These are phyloP conservation scores for Lasioglossum calceatum DNA, from an alignment of 2,888 invertebrate species.

Conservation along the genomic window DNA sequence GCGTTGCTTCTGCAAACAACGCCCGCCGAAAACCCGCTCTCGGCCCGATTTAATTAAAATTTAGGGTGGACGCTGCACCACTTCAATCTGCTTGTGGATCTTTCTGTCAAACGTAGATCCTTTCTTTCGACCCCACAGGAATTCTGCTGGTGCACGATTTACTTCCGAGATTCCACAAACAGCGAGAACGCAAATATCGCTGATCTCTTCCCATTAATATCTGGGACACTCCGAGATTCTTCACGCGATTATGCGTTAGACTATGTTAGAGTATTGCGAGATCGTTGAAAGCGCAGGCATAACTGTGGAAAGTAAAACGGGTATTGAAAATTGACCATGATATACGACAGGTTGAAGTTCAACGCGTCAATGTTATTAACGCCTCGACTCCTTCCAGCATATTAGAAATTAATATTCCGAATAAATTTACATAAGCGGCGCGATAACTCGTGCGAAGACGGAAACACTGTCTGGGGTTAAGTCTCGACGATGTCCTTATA, in stretches of 20 bases:
- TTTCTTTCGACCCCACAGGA: background rate
- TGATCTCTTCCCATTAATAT: background rate
- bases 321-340: background rate
- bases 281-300: background rate
- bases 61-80: background rate
- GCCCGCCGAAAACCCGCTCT: background rate
- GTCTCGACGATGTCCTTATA: background rate
- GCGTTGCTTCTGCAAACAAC: constrained; percentile 11
- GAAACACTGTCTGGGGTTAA: background rate
- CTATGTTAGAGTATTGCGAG: too few species aligned
- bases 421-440: background rate
- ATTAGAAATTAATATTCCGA: background rate
- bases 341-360: constrained; percentile 13
- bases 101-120: background rate
- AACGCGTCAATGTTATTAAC: background rate
- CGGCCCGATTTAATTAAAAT: background rate
- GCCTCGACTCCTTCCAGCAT: background rate
- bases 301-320: background rate
- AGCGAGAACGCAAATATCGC: background rate
- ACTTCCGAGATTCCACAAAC: background rate
- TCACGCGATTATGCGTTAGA: background rate
- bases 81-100: background rate
- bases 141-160: background rate
- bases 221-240: background rate
- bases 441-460: background rate